Percentiles rank a stretch among this genome's conserved stretches.
Evolutionary conservation across 2,113 vertebrate species (phyloP).

Genomic region (Lonchura striata): DNA sequence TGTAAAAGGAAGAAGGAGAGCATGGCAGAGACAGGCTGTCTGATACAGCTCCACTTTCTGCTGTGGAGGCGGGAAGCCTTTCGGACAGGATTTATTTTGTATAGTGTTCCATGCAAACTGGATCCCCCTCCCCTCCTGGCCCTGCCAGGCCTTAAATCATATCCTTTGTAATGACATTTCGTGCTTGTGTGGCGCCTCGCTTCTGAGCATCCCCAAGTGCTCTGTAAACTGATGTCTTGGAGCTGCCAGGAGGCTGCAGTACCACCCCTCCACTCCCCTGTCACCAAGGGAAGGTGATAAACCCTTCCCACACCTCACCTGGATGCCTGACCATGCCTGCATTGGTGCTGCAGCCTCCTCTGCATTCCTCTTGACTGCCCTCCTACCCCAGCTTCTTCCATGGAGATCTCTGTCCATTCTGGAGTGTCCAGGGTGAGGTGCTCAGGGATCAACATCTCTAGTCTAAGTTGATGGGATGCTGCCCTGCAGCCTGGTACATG

Average conservation of each 20-base stretch:
- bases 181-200: conserved; percentile 54
- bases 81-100: conserved; percentile 65
- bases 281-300: neutral
- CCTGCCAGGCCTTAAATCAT: conserved; percentile 55
- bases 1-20: conserved; percentile 67
- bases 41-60: neutral
- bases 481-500: rapidly evolving
- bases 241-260: neutral
- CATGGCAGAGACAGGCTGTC: neutral
- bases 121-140: conserved; percentile 37
- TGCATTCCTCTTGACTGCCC: neutral
- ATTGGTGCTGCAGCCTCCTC: neutral
- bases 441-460: neutral
- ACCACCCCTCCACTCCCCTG: neutral
- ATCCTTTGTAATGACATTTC: conserved; percentile 65
- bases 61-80: conserved; percentile 45
- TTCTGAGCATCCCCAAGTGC: conserved; percentile 57
- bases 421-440: neutral
- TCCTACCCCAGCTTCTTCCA: neutral
- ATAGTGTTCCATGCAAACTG: conserved; percentile 48
- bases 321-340: rapidly evolving
- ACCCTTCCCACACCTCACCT: neutral
- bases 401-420: neutral
- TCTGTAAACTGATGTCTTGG: neutral
- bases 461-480: neutral